These are phyloP conservation scores for Gnathonemus longibarbis DNA, from an alignment of 2,113 vertebrate species.

Conservation along the genomic window DNA sequence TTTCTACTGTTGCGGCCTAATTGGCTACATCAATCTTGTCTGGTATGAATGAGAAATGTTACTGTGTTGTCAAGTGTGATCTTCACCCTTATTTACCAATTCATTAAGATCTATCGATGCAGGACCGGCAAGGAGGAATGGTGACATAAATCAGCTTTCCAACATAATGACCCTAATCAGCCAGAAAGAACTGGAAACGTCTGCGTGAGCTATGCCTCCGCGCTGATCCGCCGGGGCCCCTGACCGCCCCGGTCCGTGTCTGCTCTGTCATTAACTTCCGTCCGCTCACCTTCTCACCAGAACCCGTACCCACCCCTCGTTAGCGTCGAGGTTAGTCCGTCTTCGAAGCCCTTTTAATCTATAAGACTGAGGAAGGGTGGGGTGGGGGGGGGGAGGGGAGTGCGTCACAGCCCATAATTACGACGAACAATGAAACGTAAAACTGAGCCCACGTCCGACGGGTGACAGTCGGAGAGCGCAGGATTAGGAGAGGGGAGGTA, in stretches of 20 bases:
- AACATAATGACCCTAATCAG: conserved; percentile 99
- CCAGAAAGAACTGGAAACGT: conserved; percentile 99
- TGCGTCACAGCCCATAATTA: conserved; percentile 71
- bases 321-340: conserved; percentile 68
- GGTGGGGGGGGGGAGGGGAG: conserved; percentile 52
- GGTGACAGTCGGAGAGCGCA: conserved; percentile 27
- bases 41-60: conserved; percentile 99
- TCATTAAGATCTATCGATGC: conserved; percentile 99
- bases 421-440: conserved; percentile 47
- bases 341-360: conserved; percentile 69
- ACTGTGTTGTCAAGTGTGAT: conserved; percentile 99
- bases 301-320: conserved; percentile 74
- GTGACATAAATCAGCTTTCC: conserved; percentile 99
- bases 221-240: conserved; percentile 76
- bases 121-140: conserved; percentile 94
- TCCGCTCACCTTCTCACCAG: conserved; percentile 74
- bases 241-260: conserved; percentile 72
- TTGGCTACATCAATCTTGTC: conserved; percentile 99
- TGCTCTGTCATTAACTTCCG: conserved; percentile 81
- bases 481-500: conserved; percentile 4
- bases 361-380: conserved; percentile 53
- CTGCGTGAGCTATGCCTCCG: conserved; percentile 99
- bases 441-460: conserved; percentile 31
- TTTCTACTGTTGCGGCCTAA: conserved; percentile 96
- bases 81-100: conserved; percentile 99